Conservation (phyloP, 2,888 invertebrate genomes). For the Unio pictorum region DNA sequence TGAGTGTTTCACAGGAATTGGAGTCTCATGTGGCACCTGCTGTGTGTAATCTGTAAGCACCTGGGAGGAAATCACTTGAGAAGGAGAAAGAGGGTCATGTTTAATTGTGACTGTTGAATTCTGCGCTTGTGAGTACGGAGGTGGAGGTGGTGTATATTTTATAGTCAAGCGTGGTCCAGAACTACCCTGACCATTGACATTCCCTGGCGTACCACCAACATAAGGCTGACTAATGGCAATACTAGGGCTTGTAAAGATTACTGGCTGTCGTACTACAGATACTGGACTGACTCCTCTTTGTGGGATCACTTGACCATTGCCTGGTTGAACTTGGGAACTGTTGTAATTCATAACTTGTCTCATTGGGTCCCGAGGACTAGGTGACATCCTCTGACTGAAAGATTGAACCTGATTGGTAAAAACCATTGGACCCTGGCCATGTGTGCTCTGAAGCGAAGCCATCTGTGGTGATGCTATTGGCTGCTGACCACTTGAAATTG, state of each 20-base stretch:
- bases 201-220: too few species aligned
- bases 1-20: conserved; percentile 9
- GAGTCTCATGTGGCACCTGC: conserved; percentile 5
- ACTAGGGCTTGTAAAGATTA: conserved; percentile 12
- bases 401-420: conserved; percentile 13
- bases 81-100: conserved; percentile 2
- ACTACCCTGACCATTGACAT: conserved; percentile 5
- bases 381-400: conserved; percentile 10
- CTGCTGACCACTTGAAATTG: neutral
- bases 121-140: conserved; percentile 31
- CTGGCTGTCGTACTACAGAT: conserved; percentile 81
- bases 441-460: neutral
- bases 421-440: neutral
- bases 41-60: conserved; percentile 1
- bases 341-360: conserved; percentile 21
- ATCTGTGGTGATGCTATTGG: neutral
- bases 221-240: too few species aligned
- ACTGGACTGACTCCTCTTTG: conserved; percentile 81
- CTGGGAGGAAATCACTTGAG: conserved; percentile 1
- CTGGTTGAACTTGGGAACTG: conserved; percentile 18
- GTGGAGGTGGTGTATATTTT: conserved; percentile 28
- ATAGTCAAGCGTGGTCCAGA: conserved; percentile 33
- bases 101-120: neutral
- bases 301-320: conserved; percentile 54
- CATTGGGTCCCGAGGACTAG: conserved; percentile 10